These are phyloP conservation scores for Nettapus auritus DNA, from an alignment of 2,113 vertebrate species.

Conservation along the genomic window DNA sequence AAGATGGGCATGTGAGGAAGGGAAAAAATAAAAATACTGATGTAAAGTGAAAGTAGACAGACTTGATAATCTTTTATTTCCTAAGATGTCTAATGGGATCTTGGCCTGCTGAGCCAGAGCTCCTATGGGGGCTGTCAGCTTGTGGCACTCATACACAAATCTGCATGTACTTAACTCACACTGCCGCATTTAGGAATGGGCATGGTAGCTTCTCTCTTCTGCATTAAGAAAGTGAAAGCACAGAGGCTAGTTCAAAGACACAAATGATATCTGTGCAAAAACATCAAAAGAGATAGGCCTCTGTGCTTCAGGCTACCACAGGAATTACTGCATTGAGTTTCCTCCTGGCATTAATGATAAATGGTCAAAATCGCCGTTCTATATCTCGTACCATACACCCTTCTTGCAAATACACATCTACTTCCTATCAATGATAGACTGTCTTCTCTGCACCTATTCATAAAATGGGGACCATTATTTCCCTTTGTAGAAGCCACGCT, in stretches of 20 bases:
- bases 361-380: background rate
- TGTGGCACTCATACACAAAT: accelerated
- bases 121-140: accelerated
- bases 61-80: background rate
- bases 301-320: background rate
- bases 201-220: background rate
- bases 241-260: background rate
- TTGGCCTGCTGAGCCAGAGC: background rate
- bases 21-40: background rate
- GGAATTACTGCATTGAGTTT: background rate
- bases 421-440: background rate
- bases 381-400: background rate
- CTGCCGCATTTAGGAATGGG: background rate
- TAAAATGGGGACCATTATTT: background rate
- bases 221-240: background rate
- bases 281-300: background rate
- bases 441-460: background rate
- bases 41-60: background rate
- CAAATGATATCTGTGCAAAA: background rate
- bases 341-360: background rate
- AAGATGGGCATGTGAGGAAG: background rate
- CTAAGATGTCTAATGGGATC: background rate
- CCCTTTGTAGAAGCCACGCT: background rate
- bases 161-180: background rate
- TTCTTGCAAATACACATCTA: background rate